phyloP scores from a whole-genome alignment of 1,140 invertebrate genomes.

The Aradophagus sp. region DNA sequence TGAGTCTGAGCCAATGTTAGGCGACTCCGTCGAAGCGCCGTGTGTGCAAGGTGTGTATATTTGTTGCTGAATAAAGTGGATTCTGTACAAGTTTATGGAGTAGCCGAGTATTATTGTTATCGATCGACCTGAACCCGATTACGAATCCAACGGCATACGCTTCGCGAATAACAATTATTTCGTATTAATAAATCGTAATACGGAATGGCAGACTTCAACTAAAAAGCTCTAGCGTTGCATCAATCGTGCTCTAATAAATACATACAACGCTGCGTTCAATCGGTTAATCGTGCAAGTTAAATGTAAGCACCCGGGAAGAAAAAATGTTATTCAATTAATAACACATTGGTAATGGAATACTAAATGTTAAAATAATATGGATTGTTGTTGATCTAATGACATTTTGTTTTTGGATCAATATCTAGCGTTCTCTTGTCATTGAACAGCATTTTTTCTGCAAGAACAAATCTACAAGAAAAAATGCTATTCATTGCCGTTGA shows the following conservation, averaged over 20 bases:
- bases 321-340: too few relatives aligned
- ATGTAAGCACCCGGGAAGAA: too few relatives aligned
- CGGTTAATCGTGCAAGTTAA: too few relatives aligned
- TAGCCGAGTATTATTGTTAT: constrained; percentile 53
- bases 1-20: constrained; percentile 52
- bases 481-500: too few relatives aligned
- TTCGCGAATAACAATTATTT: constrained; percentile 46
- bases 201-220: constrained; percentile 9
- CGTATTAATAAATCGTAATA: constrained; percentile 46
- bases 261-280: too few relatives aligned
- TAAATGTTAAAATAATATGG: too few relatives aligned
- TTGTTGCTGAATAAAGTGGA: constrained; percentile 56
- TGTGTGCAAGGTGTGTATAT: constrained; percentile 53
- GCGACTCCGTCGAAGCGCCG: constrained; percentile 34
- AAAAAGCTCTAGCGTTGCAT: constrained; percentile 20
- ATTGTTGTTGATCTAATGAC: too few relatives aligned
- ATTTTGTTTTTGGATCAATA: too few relatives aligned
- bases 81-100: constrained; percentile 55
- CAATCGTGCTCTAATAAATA: constrained; percentile 34
- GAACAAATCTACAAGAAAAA: too few relatives aligned
- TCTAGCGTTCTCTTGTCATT: too few relatives aligned
- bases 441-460: too few relatives aligned
- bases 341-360: too few relatives aligned
- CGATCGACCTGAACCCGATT: constrained; percentile 39
- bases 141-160: constrained; percentile 42